Evolutionary conservation across 2,797 vertebrate species (phyloP), one percentile per base, ranked within the genome.

Genomic region (Perodicticus potto): DNA sequence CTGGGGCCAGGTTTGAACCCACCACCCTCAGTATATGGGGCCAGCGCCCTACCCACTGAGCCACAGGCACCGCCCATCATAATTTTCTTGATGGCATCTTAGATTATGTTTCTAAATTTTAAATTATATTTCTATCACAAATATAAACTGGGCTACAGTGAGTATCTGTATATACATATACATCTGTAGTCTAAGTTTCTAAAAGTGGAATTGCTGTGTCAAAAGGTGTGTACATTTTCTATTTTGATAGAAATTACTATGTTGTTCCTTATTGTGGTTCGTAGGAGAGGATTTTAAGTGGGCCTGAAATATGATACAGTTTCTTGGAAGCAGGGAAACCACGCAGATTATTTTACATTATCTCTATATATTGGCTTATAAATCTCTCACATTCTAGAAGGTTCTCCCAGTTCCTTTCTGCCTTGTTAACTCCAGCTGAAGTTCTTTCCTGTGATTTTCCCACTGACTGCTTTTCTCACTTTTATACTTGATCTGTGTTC

Each of bases 361-460:
- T 89, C 53, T 91, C 80, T 82, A 6, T 83, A 29, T 10, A 7
- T 77, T 82, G 84, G 29, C 67, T 95, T 67, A 40, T 22, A 32
- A 85, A 23, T 45, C 17, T 78, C 85, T 94, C 32, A 11, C 8
- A 16, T 92, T 93, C 94, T 65, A 29, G 32, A 94, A 94, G 55
- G 45, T 94, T 90, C 96, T 93, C 22, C 37, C 40, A 40, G 43
- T 43, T 81, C 29, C 40, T 81, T 78, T 86, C 40, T 84, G 59
- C 76, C 34, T 93, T 20, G 3, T 74, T 57, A 34, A 16, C 17
- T 5, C 40, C n/a, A 74, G 10, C 3, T 92, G 69, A 77, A 34
- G 34, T 37, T 90, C 53, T 65, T 85, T 76, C 59, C 34, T 59
- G 0, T 45, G 25, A 86, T 34, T 89, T 70, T 13, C 70, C 40